A percentile compares a stretch with the other conserved stretches of the same genome.
Evolutionary conservation across 2,797 vertebrate species (phyloP).

Genomic region (Gymnothorax javanicus): DNA sequence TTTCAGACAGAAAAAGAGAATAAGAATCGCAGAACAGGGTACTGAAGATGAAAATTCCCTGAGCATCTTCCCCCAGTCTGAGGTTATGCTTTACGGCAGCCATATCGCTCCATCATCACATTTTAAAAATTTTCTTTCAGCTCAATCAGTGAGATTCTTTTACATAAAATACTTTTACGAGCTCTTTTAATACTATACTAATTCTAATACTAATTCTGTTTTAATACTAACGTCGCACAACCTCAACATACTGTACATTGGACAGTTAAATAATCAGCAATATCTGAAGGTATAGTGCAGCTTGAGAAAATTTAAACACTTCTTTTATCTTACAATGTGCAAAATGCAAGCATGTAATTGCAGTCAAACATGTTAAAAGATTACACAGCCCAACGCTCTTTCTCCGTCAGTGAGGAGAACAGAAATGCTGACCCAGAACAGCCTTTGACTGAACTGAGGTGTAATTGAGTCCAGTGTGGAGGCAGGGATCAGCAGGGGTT

Average conservation of each 20-base stretch:
- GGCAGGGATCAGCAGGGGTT: background rate
- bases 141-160: background rate
- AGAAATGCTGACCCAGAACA: background rate
- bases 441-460: background rate
- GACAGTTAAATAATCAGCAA: background rate
- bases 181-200: no score
- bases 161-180: background rate
- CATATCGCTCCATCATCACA: background rate
- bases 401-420: background rate
- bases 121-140: background rate
- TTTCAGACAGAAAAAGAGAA: background rate
- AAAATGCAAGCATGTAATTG: no score
- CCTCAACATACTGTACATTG: background rate
- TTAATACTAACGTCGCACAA: background rate
- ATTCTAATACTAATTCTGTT: no score
- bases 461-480: background rate
- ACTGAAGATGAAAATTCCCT: background rate
- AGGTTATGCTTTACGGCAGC: background rate
- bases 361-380: background rate
- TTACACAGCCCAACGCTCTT: background rate
- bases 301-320: background rate
- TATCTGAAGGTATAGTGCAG: background rate
- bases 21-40: background rate
- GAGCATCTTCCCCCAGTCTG: background rate
- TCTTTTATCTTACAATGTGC: background rate